phyloP scores from a whole-genome alignment of 1,140 invertebrate genomes.

The Zaprionus nigranus region DNA sequence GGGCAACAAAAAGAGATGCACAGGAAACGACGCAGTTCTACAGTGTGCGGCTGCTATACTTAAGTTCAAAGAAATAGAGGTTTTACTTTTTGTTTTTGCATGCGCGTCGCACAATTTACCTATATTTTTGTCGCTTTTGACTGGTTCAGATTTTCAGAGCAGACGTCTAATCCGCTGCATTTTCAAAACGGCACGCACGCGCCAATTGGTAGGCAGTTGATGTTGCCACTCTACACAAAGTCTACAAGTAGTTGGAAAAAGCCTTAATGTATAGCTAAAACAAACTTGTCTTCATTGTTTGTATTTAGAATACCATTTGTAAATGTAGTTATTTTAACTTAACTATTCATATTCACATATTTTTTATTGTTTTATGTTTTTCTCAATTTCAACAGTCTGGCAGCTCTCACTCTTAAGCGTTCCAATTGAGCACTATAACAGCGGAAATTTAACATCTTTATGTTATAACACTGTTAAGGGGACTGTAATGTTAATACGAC shows the following conservation, averaged over 20 bases:
- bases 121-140: slow-evolving; percentile 44
- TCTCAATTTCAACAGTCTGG: neutral
- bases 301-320: neutral
- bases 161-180: slow-evolving; percentile 50
- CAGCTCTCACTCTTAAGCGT: neutral
- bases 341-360: neutral
- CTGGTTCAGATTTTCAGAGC: slow-evolving; percentile 36
- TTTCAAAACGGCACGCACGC: slow-evolving; percentile 63
- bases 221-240: slow-evolving; percentile 33
- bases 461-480: neutral
- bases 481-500: neutral
- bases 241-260: no score
- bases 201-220: slow-evolving; percentile 6
- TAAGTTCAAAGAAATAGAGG: slow-evolving; percentile 36
- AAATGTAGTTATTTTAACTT: neutral
- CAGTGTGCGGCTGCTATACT: slow-evolving; percentile 18
- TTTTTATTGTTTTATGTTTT: neutral
- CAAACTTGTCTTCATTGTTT: neutral
- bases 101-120: slow-evolving; percentile 31
- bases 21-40: slow-evolving; percentile 46
- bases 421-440: neutral
- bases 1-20: slow-evolving; percentile 17
- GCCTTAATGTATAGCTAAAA: neutral
- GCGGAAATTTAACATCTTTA: neutral
- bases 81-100: slow-evolving; percentile 30